A percentile compares a stretch with the other conserved stretches of the same genome.
These are phyloP conservation scores for Xylocampa areola DNA, from an alignment of 2,888 invertebrate species.

Conservation along the genomic window DNA sequence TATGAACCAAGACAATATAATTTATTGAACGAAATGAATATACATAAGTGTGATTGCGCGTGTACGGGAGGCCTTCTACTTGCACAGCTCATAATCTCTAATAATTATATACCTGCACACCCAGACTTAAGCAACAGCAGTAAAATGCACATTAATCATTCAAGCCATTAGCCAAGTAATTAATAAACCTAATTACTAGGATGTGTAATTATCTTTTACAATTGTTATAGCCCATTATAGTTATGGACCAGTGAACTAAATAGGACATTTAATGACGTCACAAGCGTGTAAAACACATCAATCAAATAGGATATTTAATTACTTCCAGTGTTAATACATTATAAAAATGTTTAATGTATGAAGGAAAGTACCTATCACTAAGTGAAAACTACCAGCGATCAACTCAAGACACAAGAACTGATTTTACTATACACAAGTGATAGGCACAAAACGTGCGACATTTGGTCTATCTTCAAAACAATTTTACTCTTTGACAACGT, in stretches of 20 bases:
- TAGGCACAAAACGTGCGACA: constrained; percentile 14
- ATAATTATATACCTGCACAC: too few relatives aligned
- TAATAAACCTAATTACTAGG: constrained; percentile 38
- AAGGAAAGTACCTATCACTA: too few relatives aligned
- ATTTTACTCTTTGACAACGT: constrained; percentile 52
- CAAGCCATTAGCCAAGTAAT: constrained; percentile 28
- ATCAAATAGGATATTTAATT: background rate
- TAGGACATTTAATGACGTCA: constrained; percentile 39
- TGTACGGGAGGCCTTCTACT: too few relatives aligned
- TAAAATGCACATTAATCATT: constrained; percentile 35
- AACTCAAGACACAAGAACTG: background rate
- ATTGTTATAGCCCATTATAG: constrained; percentile 29
- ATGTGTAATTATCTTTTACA: constrained; percentile 40
- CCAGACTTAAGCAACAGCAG: background rate
- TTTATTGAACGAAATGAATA: too few relatives aligned
- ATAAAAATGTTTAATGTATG: too few relatives aligned
- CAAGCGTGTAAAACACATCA: background rate
- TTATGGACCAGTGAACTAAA: constrained; percentile 31
- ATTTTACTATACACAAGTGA: background rate
- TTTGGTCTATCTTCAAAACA: background rate
- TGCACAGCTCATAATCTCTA: too few relatives aligned
- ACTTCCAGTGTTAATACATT: too few relatives aligned
- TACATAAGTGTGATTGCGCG: too few relatives aligned
- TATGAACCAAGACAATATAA: too few relatives aligned
- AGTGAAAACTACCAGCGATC: too few relatives aligned